These are phyloP conservation scores for Sipha maydis DNA, from an alignment of 2,888 invertebrate species.

Conservation along the genomic window DNA sequence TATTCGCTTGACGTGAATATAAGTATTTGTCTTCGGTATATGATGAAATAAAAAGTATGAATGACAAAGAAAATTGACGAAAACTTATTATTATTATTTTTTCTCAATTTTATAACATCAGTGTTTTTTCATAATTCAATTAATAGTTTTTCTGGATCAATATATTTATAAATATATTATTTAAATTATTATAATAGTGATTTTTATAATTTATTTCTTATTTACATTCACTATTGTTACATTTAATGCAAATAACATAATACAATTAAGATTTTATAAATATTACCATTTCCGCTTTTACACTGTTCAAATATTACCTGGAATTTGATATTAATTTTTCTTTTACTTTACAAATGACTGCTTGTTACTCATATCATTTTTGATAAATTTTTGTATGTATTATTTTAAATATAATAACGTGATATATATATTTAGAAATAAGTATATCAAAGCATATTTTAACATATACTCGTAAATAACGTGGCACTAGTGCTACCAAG, in stretches of 20 bases:
- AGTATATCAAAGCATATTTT: background rate
- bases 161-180: too few species aligned
- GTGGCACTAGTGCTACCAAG: too few species aligned
- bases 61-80: constrained; percentile 6
- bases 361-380: background rate
- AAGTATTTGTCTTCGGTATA: background rate
- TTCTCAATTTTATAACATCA: background rate
- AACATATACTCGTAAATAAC: too few species aligned
- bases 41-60: background rate
- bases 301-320: background rate
- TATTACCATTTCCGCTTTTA: background rate
- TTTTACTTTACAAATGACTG: background rate
- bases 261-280: too few species aligned
- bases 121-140: too few species aligned
- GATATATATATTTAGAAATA: background rate
- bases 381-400: background rate
- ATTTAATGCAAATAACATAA: background rate
- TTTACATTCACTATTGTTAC: background rate
- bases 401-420: background rate
- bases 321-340: background rate
- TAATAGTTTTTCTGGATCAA: background rate
- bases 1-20: background rate
- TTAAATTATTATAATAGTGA: background rate
- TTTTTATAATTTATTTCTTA: background rate
- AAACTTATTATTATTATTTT: constrained; percentile 12